Evolutionary conservation across 2,888 invertebrate genomes (phyloP), one percentile per base, ranked within the genome.

Genomic region (Bursaphelenchus okinawaensis): DNA sequence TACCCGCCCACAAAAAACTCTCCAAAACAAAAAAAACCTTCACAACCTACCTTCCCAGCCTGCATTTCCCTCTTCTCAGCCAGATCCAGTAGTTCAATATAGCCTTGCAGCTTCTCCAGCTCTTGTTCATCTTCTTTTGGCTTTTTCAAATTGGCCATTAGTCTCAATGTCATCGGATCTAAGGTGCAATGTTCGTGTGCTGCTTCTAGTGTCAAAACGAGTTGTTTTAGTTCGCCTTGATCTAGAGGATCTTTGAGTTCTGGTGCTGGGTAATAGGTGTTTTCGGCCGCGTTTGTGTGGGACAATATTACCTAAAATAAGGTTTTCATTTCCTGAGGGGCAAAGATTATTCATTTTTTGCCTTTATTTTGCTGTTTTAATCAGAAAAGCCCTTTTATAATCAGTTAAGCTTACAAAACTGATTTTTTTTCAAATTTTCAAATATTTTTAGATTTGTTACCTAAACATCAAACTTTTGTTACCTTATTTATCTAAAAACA

Each of bases 31-130:
- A n/a, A n/a, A n/a, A n/a, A n/a, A n/a, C n/a, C n/a, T n/a, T n/a
- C n/a, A n/a, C n/a, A n/a, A n/a, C n/a, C n/a, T 29, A 59, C 60
- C 57, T 50, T 59, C 19, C 24, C 20, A n/a, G 22, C 24, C 19
- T 59, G 31, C 51, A 59, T 31, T 29, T 59, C 60, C 12, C 60
- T 31, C 20, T 59, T 59, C 19, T 59, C 60, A 29, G 60, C 60
- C 51, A 59, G 26, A 20, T 59, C 60, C 60, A 59, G 3, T 24
- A 59, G 23, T 23, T 59, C 60, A 29, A 59, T 29, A 29, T 40
- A 59, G 9, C 24, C 23, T 50, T 59, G 50, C 2, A 50, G 19
- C 20, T 40, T 50, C 9, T 29, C n/a, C 50, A 50, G 52, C 29
- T 59, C 19, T 59, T 50, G 9, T 50, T 59, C 60, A 27, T 54